Base-by-base conservation (phyloP, 2,888 invertebrate species). In the Pegoplata infirma region DNA sequence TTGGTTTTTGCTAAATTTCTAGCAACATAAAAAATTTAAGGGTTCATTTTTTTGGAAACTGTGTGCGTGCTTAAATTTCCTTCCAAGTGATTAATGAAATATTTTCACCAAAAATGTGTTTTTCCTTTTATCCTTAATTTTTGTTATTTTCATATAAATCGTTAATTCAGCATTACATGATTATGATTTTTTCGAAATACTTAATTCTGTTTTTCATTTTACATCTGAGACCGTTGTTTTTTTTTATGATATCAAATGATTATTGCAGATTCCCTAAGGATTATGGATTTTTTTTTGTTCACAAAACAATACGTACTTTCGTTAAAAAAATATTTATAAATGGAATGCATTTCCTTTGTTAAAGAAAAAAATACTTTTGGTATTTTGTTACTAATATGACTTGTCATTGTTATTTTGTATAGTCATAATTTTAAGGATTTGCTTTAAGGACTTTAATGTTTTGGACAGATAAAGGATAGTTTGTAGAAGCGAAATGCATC, bases 1-100 rank as follows among this genome's bases (percentile, higher is more conserved):
- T 40, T 3, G 6, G 25, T n/a, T 40, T 40, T 12, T n/a, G 14
- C n/a, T 4, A 40, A 40, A 40, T n/a, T n/a, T n/a, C 1, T 25
- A 25, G n/a, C 5, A 2, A n/a, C n/a, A n/a, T n/a, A n/a, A 32
- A 44, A 21, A 1, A 58, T 28, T 12, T 53, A 21, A 67, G 66
- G 32, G 53, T 32, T 74, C 66, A n/a, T 53, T 32, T 4, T 44
- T 5, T 28, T 17, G 36, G 4, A 36, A 63, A 49, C 53, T 68
- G 36, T 14, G 74, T 72, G 56, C 75, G 75, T 79, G 79, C 53
- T 72, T 63, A 44, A 67, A 46, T 63, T 44, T 28, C 36, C 21
- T 8, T 46, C 25, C 23, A 71, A 67, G 75, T 75, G 79, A 72
- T 79, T 79, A 79, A 79, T 74, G 75, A 71, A 71, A 66, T n/a